These are phyloP conservation scores for Indicator maculatus DNA, from an alignment of 2,113 vertebrate species.

Conservation along the genomic window DNA sequence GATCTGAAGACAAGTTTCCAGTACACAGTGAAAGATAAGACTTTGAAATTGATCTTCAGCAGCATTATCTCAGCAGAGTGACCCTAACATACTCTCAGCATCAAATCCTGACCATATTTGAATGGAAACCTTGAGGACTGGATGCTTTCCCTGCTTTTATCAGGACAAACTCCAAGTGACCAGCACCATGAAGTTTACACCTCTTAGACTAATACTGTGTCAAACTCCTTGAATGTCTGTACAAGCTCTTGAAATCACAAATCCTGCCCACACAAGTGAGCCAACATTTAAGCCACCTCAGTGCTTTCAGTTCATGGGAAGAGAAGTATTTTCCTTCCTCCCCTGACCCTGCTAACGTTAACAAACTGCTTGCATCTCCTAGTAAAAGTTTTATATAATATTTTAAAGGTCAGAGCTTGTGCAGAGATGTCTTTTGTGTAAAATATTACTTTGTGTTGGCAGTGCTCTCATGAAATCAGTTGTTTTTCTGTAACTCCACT, in stretches of 20 bases:
- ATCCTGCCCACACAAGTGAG: not conserved
- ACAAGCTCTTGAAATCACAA: not conserved
- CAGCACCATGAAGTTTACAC: not conserved
- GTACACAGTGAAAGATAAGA: not conserved
- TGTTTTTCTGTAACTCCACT: not conserved
- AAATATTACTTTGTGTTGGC: constrained; percentile 55
- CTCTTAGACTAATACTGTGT: accelerated
- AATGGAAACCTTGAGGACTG: not conserved
- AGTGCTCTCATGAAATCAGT: not conserved
- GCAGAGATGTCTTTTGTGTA: not conserved
- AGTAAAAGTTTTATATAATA: constrained; percentile 12
- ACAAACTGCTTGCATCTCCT: not conserved
- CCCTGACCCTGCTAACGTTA: not conserved
- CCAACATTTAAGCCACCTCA: not conserved
- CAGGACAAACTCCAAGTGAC: accelerated
- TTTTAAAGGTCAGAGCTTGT: constrained; percentile 32
- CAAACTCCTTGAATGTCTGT: not conserved
- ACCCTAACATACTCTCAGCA: not conserved
- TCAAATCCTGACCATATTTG: not conserved
- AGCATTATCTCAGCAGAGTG: not conserved
- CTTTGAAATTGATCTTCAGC: not conserved
- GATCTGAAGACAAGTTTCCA: not conserved
- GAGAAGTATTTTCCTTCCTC: not conserved
- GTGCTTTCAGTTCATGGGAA: not conserved
- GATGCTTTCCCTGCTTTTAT: not conserved